A percentile compares a stretch with the other conserved stretches of the same genome.
Conservation (phyloP, 2,888 invertebrate species). For the Chirona hameri region DNA sequence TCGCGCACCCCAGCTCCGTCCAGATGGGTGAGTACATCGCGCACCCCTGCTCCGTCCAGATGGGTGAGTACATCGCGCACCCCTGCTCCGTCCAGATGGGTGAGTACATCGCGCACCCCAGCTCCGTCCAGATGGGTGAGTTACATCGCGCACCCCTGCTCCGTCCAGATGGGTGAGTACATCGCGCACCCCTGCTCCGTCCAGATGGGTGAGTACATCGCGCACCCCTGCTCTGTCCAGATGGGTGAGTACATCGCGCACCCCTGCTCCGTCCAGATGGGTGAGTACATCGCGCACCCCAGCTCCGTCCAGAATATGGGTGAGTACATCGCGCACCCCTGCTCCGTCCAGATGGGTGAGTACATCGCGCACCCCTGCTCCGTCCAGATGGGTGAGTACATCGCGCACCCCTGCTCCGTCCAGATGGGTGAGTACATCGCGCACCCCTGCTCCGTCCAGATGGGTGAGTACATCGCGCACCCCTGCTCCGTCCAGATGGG, state of each 20-base stretch:
- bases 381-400: background rate
- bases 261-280: background rate
- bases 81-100: too few species aligned
- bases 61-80: background rate
- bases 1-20: constrained; percentile 7
- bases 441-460: constrained; percentile 12
- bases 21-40: background rate
- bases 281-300: background rate
- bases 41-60: background rate
- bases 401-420: background rate
- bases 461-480: background rate
- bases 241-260: background rate
- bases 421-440: background rate
- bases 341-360: constrained; percentile 8
- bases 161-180: background rate
- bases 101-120: constrained; percentile 10
- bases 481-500: constrained; percentile 3
- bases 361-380: background rate
- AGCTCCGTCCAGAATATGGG: too few species aligned
- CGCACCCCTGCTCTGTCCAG: constrained; percentile 25
- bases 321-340: constrained; percentile 4
- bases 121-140: constrained; percentile 8
- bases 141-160: background rate
- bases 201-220: background rate
- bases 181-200: background rate